A percentile compares a stretch with the other conserved stretches of the same genome.
These are phyloP conservation scores for Anastrepha ludens DNA, from an alignment of 1,140 invertebrate genomes.

Conservation along the genomic window DNA sequence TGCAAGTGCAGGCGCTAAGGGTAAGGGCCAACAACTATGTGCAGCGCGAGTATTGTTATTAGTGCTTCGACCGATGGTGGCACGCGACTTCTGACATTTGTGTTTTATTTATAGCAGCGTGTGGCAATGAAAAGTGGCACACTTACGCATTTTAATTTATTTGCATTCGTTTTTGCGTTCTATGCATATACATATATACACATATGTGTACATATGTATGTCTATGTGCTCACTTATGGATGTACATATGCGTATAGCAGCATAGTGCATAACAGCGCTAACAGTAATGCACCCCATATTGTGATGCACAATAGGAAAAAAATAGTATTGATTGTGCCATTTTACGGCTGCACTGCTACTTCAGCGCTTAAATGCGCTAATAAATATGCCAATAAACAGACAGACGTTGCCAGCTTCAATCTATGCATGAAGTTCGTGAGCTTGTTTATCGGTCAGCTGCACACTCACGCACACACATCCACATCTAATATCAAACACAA, in stretches of 20 bases:
- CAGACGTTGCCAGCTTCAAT: neutral
- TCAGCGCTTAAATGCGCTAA: neutral
- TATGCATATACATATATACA: neutral
- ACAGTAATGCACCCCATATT: neutral
- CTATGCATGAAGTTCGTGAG: neutral
- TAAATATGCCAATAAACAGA: slow-evolving; percentile 28
- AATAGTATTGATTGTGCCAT: too few relatives aligned
- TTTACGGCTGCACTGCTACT: neutral
- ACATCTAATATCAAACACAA: neutral
- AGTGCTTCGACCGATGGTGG: neutral
- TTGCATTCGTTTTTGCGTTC: neutral
- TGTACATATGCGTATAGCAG: neutral
- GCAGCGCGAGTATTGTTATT: neutral
- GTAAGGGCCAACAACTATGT: neutral
- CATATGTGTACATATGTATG: neutral
- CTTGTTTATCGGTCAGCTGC: neutral
- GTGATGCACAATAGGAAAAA: too few relatives aligned
- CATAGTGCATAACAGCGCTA: too few relatives aligned
- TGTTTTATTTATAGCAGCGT: slow-evolving; percentile 6
- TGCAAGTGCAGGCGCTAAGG: neutral
- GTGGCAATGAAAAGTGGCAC: neutral
- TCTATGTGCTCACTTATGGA: too few relatives aligned
- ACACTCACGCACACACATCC: neutral
- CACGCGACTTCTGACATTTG: slow-evolving; percentile 24
- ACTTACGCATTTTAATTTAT: slow-evolving; percentile 6